Conservation (phyloP, 2,113 vertebrate species). For the Tamias sibiricus region DNA sequence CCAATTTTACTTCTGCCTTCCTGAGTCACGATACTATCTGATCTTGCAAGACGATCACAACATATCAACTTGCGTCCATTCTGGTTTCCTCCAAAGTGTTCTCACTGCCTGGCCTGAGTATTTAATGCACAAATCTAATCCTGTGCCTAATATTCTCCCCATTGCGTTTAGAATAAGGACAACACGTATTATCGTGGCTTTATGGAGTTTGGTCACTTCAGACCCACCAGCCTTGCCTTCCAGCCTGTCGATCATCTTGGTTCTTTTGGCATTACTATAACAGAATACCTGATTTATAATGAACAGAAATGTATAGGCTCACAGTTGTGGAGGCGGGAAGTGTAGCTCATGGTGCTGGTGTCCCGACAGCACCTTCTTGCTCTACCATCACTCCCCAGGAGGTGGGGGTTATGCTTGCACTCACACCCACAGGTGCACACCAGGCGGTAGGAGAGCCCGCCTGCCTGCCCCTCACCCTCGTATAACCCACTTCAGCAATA, state of each 20-base stretch:
- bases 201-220: not conserved
- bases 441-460: too few species aligned
- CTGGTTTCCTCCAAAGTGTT: not conserved
- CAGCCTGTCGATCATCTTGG: not conserved
- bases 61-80: not conserved
- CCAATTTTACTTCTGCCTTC: not conserved
- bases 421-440: not conserved
- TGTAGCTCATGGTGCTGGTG: not conserved
- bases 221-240: not conserved
- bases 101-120: not conserved
- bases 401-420: too few species aligned
- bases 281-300: not conserved
- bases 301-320: not conserved
- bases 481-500: too few species aligned
- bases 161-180: not conserved
- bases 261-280: not conserved
- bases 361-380: too few species aligned
- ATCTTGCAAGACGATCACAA: not conserved
- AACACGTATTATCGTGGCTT: fast-evolving
- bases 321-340: not conserved
- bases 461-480: too few species aligned
- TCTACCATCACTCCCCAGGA: fast-evolving
- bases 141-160: not conserved
- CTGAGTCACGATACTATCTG: not conserved
- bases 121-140: too few species aligned